Evolutionary conservation across 2,888 invertebrate genomes (phyloP).

Genomic region (Trichopoda pennipes): DNA sequence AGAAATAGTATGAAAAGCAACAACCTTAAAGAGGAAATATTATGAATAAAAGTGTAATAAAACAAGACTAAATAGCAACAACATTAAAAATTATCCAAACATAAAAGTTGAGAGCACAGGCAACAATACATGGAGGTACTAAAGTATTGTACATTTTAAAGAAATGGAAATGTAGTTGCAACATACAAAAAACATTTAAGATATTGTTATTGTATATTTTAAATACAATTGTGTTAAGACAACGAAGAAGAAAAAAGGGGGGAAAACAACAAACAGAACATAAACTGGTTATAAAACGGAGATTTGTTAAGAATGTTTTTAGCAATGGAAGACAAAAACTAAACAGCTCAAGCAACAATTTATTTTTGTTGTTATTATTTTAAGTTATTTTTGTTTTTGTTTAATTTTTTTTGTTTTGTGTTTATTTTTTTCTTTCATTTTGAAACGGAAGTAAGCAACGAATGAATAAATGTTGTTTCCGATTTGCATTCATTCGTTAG

Average conservation of each 20-base stretch:
- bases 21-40: constrained; percentile 61
- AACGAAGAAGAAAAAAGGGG: not conserved
- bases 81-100: constrained; percentile 16
- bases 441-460: constrained; percentile 70
- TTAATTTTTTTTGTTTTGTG: constrained; percentile 15
- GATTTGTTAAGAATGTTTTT: constrained; percentile 42
- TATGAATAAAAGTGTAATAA: constrained; percentile 67
- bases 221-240: constrained; percentile 37
- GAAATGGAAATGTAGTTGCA: not conserved
- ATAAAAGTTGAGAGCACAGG: constrained; percentile 7
- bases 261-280: constrained; percentile 23
- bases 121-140: constrained; percentile 6
- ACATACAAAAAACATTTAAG: constrained; percentile 26
- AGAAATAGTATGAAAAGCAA: constrained; percentile 29
- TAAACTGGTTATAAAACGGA: constrained; percentile 49
- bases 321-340: not conserved
- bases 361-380: constrained; percentile 32
- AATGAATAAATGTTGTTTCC: constrained; percentile 72
- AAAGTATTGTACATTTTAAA: not conserved
- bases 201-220: constrained; percentile 43
- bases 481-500: constrained; percentile 70
- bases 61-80: constrained; percentile 58
- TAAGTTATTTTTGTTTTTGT: constrained; percentile 8
- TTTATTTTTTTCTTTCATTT: constrained; percentile 32
- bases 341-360: constrained; percentile 34